A percentile compares a stretch with the other conserved stretches of the same genome.
Conservation (phyloP, 2,888 invertebrate genomes). For the Nasonovia ribisnigri region DNA sequence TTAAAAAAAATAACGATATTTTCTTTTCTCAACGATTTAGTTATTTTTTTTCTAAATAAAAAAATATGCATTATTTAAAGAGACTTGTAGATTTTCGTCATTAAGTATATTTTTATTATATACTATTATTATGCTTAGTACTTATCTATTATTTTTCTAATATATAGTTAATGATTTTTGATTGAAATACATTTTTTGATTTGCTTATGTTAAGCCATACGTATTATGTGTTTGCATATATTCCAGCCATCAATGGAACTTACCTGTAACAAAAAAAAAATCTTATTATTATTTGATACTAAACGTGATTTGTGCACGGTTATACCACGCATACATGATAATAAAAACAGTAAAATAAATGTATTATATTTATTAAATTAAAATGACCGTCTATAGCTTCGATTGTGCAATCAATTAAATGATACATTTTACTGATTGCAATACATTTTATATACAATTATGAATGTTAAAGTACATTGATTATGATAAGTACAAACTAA, state of each 20-base stretch:
- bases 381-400: not conserved
- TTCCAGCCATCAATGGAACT: slow-evolving; percentile 3
- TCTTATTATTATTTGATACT: not conserved
- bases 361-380: not conserved
- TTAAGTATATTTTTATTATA: not conserved
- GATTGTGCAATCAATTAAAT: not conserved
- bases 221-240: not conserved
- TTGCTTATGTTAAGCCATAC: slow-evolving; percentile 1
- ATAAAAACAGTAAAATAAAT: not conserved
- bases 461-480: not conserved
- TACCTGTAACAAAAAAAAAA: slow-evolving; percentile 43
- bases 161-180: not conserved
- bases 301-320: not conserved
- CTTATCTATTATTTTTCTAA: not conserved
- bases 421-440: not conserved
- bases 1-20: not conserved
- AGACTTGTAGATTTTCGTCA: not conserved
- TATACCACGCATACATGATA: not conserved
- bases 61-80: not conserved
- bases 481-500: not conserved
- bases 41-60: not conserved
- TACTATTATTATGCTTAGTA: not conserved
- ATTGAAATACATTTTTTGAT: not conserved
- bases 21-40: not conserved
- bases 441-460: not conserved